A percentile compares a stretch with the other conserved stretches of the same genome.
phyloP scores from a whole-genome alignment of 2,888 invertebrate genomes.

The Panorpa germanica region DNA sequence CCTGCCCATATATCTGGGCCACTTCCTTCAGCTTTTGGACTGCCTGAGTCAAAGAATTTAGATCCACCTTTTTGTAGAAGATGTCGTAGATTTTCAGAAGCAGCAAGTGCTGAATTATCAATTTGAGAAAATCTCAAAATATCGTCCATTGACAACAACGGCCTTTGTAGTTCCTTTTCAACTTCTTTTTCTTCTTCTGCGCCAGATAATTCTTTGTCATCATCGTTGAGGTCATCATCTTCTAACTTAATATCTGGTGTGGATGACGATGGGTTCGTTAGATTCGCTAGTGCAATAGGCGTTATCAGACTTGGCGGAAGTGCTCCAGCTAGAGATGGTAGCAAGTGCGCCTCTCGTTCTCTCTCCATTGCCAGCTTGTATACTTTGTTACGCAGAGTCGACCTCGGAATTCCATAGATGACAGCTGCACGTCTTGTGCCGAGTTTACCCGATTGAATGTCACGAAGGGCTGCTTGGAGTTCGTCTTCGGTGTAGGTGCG shows the following conservation, averaged over 20 bases:
- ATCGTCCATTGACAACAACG: constrained; percentile 35
- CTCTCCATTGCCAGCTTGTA: constrained; percentile 62
- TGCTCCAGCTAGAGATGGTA: constrained; percentile 18
- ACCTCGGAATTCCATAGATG: constrained; percentile 90
- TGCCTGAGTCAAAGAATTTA: constrained; percentile 17
- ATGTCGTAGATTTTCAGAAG: constrained; percentile 29
- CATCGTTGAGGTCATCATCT: constrained; percentile 19
- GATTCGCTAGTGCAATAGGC: not conserved
- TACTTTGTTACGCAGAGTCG: constrained; percentile 90
- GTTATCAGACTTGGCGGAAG: constrained; percentile 9
- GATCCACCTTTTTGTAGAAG: constrained; percentile 28
- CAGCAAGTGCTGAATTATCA: constrained; percentile 21
- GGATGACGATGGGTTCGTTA: constrained; percentile 14
- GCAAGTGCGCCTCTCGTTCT: constrained; percentile 41
- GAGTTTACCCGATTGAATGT: constrained; percentile 82
- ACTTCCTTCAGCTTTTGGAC: constrained; percentile 14
- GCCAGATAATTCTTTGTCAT: constrained; percentile 27
- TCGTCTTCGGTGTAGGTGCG: constrained; percentile 92
- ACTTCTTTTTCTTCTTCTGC: constrained; percentile 39
- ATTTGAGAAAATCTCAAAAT: constrained; percentile 32
- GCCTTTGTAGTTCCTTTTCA: constrained; percentile 33
- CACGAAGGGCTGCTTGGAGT: constrained; percentile 80
- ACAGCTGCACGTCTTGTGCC: constrained; percentile 87
- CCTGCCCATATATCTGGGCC: constrained; percentile 22
- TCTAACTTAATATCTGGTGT: constrained; percentile 14